These are phyloP conservation scores for Grammomys dolichurus DNA, from an alignment of 2,113 vertebrate species.

Conservation along the genomic window DNA sequence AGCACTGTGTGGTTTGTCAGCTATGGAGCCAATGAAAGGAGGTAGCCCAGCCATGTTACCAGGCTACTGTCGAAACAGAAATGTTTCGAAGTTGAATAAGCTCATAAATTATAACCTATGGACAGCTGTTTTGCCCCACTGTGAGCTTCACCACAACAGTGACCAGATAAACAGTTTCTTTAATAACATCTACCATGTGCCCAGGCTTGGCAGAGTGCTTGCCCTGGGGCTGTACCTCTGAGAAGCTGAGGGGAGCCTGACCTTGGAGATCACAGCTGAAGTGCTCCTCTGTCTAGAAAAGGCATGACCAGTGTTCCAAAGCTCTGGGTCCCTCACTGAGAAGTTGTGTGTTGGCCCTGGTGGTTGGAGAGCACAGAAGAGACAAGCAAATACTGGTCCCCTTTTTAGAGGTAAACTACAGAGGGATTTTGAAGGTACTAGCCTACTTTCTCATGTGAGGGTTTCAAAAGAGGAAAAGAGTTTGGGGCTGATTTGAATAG, in stretches of 20 bases:
- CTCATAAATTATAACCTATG: too few species aligned
- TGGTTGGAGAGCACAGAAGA: background rate
- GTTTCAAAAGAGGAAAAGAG: slow-evolving; percentile 19
- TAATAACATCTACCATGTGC: background rate
- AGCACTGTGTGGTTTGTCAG: background rate
- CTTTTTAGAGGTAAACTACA: slow-evolving; percentile 59
- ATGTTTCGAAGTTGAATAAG: background rate
- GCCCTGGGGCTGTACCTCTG: background rate
- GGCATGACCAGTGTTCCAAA: background rate
- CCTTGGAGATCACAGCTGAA: background rate
- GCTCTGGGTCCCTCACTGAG: too few species aligned
- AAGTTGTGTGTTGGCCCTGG: background rate
- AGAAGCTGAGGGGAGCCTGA: background rate
- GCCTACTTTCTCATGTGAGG: slow-evolving; percentile 67
- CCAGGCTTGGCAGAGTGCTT: background rate
- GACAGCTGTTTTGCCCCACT: background rate
- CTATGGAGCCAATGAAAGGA: background rate
- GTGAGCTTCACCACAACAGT: background rate
- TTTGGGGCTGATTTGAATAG: slow-evolving; percentile 70
- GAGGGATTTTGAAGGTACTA: slow-evolving; percentile 54
- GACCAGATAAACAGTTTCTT: background rate
- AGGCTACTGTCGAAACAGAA: background rate
- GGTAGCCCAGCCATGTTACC: background rate
- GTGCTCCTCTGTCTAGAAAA: background rate
- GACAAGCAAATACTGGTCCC: background rate